Base-by-base conservation (phyloP, 2,888 invertebrate genomes). In the Digitonthophagus gazella region DNA sequence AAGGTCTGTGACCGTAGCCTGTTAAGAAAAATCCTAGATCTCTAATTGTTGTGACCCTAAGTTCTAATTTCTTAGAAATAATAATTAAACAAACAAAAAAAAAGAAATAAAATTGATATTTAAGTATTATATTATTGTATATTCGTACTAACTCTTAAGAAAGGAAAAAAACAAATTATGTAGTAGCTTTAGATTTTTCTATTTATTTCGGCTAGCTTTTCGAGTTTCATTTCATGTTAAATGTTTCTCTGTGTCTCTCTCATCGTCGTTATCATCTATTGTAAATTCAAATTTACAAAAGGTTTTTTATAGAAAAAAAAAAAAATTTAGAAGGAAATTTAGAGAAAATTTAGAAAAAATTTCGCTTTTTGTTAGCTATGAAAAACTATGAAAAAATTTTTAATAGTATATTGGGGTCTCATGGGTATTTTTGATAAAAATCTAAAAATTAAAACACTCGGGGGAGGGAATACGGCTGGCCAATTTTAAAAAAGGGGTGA, bases 391-490 rank as follows among this genome's bases (percentile, higher is more conserved):
- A 11, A 66, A 11, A 67, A 64, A 68, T 14, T 67, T 19, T 67
- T 68, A n/a, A 18, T 61, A 61, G 16, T 68, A 72, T 72, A 68
- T 19, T 65, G 72, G 72, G 73, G 74, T 67, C 66, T 69, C 68
- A 70, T 70, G 72, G 76, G 71, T 76, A 76, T 76, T 76, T 76
- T 76, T 76, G 75, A 76, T 76, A 76, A 75, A 69, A 71, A 64
- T 15, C 55, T 57, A 70, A 19, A 20, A 16, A 54, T 61, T 58
- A 22, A 63, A 57, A 58, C 54, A 28, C 15, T 56, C 56, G 57
- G 28, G 63, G 18, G 54, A 64, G 20, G 66, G 57, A 15, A 63
- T 64, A 63, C 66, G 64, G 75, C 77, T 76, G 74, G 76, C 76
- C 75, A 75, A 73, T 75, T 65, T 44, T 44, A 8, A 44, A 44